These are phyloP conservation scores for Podarcis lilfordi DNA, from an alignment of 2,797 vertebrate genomes.

Conservation along the genomic window DNA sequence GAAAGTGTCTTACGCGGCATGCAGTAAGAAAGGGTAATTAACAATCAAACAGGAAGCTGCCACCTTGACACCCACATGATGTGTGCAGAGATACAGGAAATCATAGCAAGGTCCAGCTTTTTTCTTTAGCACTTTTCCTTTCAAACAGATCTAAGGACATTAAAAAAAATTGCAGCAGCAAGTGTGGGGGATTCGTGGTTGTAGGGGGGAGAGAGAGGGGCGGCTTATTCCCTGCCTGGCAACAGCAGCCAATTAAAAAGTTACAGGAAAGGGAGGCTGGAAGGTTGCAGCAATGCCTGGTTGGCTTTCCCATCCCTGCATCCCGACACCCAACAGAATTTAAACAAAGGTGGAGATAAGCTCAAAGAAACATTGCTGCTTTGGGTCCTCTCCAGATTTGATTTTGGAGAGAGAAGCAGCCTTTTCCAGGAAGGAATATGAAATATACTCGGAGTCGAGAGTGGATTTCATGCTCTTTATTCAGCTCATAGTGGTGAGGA, in stretches of 20 bases:
- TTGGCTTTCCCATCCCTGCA: background rate
- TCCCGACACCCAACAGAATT: background rate
- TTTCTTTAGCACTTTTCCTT: background rate
- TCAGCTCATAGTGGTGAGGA: too few relatives aligned
- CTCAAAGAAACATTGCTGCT: background rate
- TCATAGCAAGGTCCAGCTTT: conserved; percentile 6
- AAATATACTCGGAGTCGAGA: too few relatives aligned
- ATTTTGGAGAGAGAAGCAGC: too few relatives aligned
- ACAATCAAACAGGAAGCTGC: conserved; percentile 46
- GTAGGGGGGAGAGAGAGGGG: background rate
- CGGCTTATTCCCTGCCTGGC: background rate
- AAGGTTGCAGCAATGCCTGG: background rate
- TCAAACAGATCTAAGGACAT: conserved; percentile 11
- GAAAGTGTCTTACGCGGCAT: conserved; percentile 38
- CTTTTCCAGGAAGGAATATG: background rate
- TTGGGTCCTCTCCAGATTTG: background rate
- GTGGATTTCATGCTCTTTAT: too few relatives aligned
- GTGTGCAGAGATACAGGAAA: conserved; percentile 38
- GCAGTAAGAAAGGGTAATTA: conserved; percentile 55
- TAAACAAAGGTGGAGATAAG: background rate
- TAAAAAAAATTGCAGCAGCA: background rate
- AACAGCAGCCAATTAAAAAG: background rate
- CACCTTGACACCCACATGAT: conserved; percentile 36
- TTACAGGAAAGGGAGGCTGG: background rate
- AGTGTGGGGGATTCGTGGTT: background rate